Evolutionary conservation across 2,797 vertebrate genomes (phyloP).

Genomic region (Amblyraja radiata): DNA sequence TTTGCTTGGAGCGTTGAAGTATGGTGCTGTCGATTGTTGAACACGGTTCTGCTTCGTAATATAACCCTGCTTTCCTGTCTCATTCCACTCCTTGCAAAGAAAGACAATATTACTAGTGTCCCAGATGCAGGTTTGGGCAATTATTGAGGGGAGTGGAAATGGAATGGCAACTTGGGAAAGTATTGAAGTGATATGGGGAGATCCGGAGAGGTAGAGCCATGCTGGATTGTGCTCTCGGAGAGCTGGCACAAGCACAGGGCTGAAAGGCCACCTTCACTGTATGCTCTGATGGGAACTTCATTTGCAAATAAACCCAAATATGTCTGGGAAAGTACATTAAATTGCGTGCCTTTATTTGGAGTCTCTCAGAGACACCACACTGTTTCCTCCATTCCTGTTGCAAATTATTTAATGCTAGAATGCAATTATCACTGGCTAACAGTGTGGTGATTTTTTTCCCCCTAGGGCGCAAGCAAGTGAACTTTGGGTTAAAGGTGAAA

Average conservation of each 20-base stretch:
- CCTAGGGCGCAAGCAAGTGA: constrained; percentile 90
- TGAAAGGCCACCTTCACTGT: not conserved
- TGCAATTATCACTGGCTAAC: not conserved
- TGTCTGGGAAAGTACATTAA: not conserved
- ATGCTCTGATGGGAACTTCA: not conserved
- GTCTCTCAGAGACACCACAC: not conserved
- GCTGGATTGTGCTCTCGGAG: not conserved
- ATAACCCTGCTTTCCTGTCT: too few species aligned
- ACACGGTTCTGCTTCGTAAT: too few species aligned
- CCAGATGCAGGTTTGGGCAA: not conserved
- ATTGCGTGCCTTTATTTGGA: not conserved
- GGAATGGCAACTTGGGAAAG: not conserved
- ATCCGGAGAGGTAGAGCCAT: too few species aligned
- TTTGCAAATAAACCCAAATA: not conserved
- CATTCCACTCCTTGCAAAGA: too few species aligned
- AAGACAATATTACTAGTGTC: too few species aligned
- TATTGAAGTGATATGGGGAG: not conserved
- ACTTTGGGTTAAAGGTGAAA: constrained; percentile 94
- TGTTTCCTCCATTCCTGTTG: not conserved
- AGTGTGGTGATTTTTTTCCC: not conserved
- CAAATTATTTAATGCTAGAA: too few species aligned
- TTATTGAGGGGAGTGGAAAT: not conserved
- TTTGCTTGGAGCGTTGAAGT: not conserved
- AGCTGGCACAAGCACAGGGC: not conserved
- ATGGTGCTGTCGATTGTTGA: not conserved